Conservation (phyloP, 2,113 vertebrate genomes). For the Chlorodrepanis virens region DNA sequence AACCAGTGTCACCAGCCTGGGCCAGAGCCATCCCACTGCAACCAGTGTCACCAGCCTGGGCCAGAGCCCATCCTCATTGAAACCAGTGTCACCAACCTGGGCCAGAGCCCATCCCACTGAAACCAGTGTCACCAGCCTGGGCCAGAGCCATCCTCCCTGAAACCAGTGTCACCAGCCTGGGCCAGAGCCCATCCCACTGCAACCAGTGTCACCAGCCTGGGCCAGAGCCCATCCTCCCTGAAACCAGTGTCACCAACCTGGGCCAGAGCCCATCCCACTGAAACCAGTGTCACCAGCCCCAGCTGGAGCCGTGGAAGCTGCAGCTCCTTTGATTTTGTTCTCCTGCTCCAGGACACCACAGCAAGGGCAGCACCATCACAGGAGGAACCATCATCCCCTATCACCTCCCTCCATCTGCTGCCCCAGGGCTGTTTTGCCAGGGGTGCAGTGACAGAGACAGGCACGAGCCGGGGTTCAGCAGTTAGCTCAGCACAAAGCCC, state of each 20-base stretch:
- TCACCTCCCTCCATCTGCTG: background rate
- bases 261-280: background rate
- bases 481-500: background rate
- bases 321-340: conserved; percentile 32
- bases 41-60: background rate
- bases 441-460: background rate
- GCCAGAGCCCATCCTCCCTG: background rate
- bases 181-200: background rate
- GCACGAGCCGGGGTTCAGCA: background rate
- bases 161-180: background rate
- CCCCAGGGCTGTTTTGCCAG: background rate
- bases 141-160: background rate
- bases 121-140: background rate
- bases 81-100: background rate
- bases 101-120: background rate
- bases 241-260: background rate
- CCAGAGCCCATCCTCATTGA: background rate
- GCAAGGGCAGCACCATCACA: background rate
- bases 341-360: background rate
- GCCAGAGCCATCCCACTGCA: background rate
- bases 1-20: background rate
- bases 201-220: background rate
- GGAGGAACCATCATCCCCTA: rapidly evolving
- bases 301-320: background rate
- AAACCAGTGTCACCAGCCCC: background rate